These are phyloP conservation scores for Hucho hucho DNA, from an alignment of 2,113 vertebrate genomes.

Conservation along the genomic window DNA sequence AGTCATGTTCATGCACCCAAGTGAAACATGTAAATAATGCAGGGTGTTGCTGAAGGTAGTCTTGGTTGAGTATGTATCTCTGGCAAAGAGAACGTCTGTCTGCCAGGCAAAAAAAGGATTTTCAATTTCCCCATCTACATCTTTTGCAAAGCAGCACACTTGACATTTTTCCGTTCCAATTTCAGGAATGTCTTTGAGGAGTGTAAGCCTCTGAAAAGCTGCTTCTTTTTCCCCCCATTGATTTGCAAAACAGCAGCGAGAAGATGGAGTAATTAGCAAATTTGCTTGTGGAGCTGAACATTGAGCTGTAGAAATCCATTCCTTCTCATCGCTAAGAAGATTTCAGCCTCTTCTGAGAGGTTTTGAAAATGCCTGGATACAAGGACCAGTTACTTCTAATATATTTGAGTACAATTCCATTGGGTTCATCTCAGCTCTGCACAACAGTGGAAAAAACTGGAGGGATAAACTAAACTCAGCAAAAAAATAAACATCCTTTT, in stretches of 20 bases:
- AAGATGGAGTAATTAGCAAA: slow-evolving; percentile 44
- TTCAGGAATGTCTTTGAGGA: slow-evolving; percentile 42
- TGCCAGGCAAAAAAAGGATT: slow-evolving; percentile 34
- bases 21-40: slow-evolving; percentile 64
- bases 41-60: slow-evolving; percentile 44
- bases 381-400: slow-evolving; percentile 20
- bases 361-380: slow-evolving; percentile 32
- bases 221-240: slow-evolving; percentile 31
- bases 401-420: slow-evolving; percentile 4
- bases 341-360: slow-evolving; percentile 23
- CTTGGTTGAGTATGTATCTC: slow-evolving; percentile 42
- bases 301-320: slow-evolving; percentile 30
- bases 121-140: slow-evolving; percentile 38
- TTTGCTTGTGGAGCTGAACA: slow-evolving; percentile 35
- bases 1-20: slow-evolving; percentile 49
- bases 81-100: slow-evolving; percentile 42
- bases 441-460: not conserved
- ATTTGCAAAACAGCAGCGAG: slow-evolving; percentile 28
- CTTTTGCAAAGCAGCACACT: slow-evolving; percentile 44
- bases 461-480: not conserved
- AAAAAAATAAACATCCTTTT: no score
- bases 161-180: slow-evolving; percentile 57
- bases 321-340: slow-evolving; percentile 36
- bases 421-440: not conserved
- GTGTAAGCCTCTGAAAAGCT: slow-evolving; percentile 37